A percentile compares a stretch with the other conserved stretches of the same genome.
phyloP scores from a whole-genome alignment of 2,113 vertebrate genomes.

The Eubucco bourcierii region DNA sequence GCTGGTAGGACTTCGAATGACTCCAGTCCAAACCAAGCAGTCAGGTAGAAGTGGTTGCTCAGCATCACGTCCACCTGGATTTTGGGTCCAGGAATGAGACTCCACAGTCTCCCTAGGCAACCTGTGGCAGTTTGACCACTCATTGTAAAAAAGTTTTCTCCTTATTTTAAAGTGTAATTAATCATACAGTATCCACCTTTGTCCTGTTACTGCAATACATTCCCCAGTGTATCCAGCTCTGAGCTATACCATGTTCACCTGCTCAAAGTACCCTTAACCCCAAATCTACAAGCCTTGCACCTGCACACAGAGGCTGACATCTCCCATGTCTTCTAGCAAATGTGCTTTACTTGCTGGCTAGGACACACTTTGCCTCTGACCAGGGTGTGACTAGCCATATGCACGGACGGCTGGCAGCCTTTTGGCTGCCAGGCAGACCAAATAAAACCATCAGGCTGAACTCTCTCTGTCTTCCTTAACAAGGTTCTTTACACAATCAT shows the following conservation, averaged over 20 bases:
- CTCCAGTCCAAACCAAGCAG: not conserved
- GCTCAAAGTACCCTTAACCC: not conserved
- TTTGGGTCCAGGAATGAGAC: not conserved
- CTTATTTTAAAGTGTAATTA: not conserved
- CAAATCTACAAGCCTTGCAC: not conserved
- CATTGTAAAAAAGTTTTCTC: not conserved
- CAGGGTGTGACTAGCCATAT: not conserved
- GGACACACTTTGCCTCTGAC: not conserved
- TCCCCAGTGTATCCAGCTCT: not conserved
- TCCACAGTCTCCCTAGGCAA: no score
- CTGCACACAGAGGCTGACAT: not conserved
- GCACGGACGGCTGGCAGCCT: not conserved
- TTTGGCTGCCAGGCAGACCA: not conserved
- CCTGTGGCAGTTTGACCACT: not conserved
- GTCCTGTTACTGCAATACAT: not conserved
- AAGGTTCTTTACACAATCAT: not conserved
- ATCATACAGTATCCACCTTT: not conserved
- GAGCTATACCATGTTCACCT: not conserved
- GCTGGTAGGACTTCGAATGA: not conserved
- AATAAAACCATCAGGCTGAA: not conserved
- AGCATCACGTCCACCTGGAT: not conserved
- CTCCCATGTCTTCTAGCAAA: not conserved
- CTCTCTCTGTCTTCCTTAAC: not conserved
- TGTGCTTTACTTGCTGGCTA: not conserved
- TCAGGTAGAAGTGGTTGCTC: not conserved